Evolutionary conservation across 2,888 invertebrate genomes (phyloP), one percentile per base, ranked within the genome.

Genomic region (Spodoptera picta): DNA sequence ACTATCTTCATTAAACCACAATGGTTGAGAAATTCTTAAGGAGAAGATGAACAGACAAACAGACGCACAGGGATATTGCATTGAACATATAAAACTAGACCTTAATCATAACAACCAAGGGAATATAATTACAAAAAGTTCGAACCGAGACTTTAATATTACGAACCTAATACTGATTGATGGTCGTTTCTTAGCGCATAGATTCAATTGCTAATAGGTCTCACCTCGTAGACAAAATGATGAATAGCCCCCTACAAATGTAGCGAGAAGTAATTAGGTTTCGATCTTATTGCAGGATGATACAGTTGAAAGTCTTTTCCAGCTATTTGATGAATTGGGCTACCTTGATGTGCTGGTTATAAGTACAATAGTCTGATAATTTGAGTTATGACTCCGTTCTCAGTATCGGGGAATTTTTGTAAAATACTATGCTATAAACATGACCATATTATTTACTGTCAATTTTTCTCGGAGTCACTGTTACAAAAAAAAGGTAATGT

Each of bases 151-250:
- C 23, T 49, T 24, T 23, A 48, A 57, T 59, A 50, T 66, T 43
- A 50, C 46, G 12, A 53, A 56, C 44, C 19, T 59, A 66, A 66
- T 56, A 19, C 56, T 63, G 71, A 72, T 64, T 64, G 31, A 74
- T 69, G 53, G 60, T 59, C 44, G 5, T 47, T 46, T 46, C 36
- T 6, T 5, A 53, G 46, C 14, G 49, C 36, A 19, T 57, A 55
- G 56, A 57, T 64, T 67, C 46, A 64, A 61, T 58, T 58, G 44
- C 57, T 43, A 27, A 23, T 43, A 27, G 27, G 4, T 50, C 31
- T 41, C 23, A 24, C 44, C 52, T 36, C 51, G 49, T 52, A 61
- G 49, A 52, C 24, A 44, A 53, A 19, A 61, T 74, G 56, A 74
- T 74, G 41, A 67, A 75, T 75, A 47, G 67, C 47, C 19, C 2